These are phyloP conservation scores for Spodoptera picta DNA, from an alignment of 2,888 invertebrate species.

Conservation along the genomic window DNA sequence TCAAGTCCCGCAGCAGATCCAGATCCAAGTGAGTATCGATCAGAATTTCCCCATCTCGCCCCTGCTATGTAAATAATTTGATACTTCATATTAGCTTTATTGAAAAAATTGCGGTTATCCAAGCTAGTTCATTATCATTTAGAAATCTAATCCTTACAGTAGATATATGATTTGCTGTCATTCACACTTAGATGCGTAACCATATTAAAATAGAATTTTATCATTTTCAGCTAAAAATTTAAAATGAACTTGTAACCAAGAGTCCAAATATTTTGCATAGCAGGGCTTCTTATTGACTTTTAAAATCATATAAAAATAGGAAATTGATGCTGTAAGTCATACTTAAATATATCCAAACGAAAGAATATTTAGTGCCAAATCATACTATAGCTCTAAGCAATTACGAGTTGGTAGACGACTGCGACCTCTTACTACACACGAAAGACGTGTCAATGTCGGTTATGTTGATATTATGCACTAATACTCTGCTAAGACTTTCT, in stretches of 20 bases:
- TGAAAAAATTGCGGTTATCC: constrained; percentile 3
- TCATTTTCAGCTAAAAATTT: too few species aligned
- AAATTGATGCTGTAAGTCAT: constrained; percentile 15
- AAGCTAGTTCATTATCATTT: constrained; percentile 4
- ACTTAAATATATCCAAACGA: constrained; percentile 28
- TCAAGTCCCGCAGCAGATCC: constrained; percentile 93
- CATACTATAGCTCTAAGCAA: constrained; percentile 5
- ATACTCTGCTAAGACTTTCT: constrained; percentile 26
- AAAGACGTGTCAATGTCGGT: background rate
- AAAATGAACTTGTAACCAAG: background rate
- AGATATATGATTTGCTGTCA: constrained; percentile 15
- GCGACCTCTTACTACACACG: constrained; percentile 6
- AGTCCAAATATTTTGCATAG: constrained; percentile 41
- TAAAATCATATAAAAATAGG: constrained; percentile 13
- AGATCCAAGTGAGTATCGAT: constrained; percentile 91
- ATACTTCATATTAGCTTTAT: background rate
- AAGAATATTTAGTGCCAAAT: background rate
- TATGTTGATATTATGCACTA: constrained; percentile 8
- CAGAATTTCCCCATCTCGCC: constrained; percentile 2
- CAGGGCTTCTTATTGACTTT: constrained; percentile 16
- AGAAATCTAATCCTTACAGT: constrained; percentile 2
- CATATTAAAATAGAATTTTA: background rate
- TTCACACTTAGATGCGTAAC: constrained; percentile 15
- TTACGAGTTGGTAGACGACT: constrained; percentile 29
- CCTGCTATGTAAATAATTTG: constrained; percentile 50